Base-by-base conservation (phyloP, 2,888 invertebrate genomes). In the Drosophila mimica region DNA sequence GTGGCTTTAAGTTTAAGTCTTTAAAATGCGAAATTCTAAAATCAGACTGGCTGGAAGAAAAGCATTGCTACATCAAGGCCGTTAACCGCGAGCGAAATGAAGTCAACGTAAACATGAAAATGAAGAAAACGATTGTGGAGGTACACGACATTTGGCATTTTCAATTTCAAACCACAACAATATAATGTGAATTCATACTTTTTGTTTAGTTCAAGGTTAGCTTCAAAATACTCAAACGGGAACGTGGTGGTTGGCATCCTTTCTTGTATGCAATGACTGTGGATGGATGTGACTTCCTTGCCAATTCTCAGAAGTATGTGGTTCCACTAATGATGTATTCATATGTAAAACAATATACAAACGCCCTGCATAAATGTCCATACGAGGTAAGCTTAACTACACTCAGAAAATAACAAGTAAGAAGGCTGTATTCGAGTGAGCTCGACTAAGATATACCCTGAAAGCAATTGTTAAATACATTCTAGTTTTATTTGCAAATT, bases 211-310 rank as follows among this genome's bases (percentile, higher is more conserved):
- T 3, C 2, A 52, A 20, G 33, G 0, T 52, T 0, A 20, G 8
- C 33, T 52, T 52, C 52, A 33, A 52, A 20, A 0, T 52, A 1
- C 0, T 52, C 2, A 52, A 52, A 13, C 33, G 52, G 13, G 33
- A 52, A 15, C 33, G 15, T 20, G 52, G 52, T 33, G 52, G 52
- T 15, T 52, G 52, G 52, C 52, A 52, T 33, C 52, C 52, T 13
- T 52, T 33, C 15, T 15, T 31, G 31, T 52, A 20, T 20, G 15
- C 52, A 31, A 33, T 52, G 31, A 51, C n/a, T 13, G 7, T 51
- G 11, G 52, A 52, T 8, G 4, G 0, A 13, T 52, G 33, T 33
- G 15, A 20, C 20, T 33, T 20, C 20, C 3, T 33, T 1, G 15
- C 20, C 6, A 6, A 20, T 31, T 0, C 20, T 52, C 13, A 20